phyloP scores from a whole-genome alignment of 92 coral and sea anemone genomes.

The Epizoanthus rinbou region DNA sequence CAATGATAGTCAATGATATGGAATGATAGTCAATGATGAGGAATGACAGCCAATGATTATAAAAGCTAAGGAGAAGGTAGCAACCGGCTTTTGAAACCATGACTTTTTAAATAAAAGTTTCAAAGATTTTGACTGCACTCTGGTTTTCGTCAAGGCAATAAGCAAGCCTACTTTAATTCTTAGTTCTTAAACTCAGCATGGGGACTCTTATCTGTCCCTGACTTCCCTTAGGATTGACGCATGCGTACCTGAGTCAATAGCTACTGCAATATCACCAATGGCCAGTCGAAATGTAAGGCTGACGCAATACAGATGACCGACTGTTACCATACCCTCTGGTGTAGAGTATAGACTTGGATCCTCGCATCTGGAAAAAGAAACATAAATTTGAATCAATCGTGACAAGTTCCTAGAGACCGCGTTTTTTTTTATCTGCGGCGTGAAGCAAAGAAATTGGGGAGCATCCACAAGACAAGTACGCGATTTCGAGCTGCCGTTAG shows the following conservation, averaged over 20 bases:
- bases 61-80: too few species aligned
- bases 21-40: too few species aligned
- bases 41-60: too few species aligned
- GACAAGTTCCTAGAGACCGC: neutral
- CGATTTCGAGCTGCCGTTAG: too few species aligned
- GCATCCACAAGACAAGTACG: too few species aligned
- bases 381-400: neutral
- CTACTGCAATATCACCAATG: conserved; percentile 68
- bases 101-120: neutral
- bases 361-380: conserved; percentile 56
- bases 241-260: conserved; percentile 78
- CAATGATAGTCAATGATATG: too few species aligned
- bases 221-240: neutral
- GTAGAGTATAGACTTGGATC: conserved; percentile 68
- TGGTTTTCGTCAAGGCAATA: too few species aligned
- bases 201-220: neutral
- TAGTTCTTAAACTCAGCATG: too few species aligned
- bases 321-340: conserved; percentile 84
- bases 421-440: neutral
- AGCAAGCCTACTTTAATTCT: too few species aligned
- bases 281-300: conserved; percentile 89
- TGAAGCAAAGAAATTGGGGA: neutral
- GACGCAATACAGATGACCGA: conserved; percentile 86
- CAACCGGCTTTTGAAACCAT: too few species aligned
- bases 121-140: neutral